Evolutionary conservation across 2,797 vertebrate genomes (phyloP), one percentile per base, ranked within the genome.

Genomic region (Bufotes viridis): DNA sequence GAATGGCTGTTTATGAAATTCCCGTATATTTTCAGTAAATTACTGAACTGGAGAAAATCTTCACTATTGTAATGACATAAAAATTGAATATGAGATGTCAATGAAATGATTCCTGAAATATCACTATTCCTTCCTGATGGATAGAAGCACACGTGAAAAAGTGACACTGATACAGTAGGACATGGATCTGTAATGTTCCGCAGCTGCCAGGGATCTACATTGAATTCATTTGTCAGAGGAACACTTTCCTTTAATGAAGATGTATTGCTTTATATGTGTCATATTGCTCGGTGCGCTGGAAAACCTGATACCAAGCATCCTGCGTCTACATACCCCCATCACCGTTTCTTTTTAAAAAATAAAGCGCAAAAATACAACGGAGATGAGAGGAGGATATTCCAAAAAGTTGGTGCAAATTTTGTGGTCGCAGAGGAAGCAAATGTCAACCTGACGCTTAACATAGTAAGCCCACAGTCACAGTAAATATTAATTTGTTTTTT

Each of bases 181-280:
- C 63, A 55, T 13, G 17, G 63, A 11, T 17, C 34, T 29, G 60
- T 70, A 82, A 82, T 57, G 81, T 70, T 55, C 81, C 61, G 7
- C 79, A 81, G 58, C 55, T 81, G 55, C 79, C 81, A 69, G 81
- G 63, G 53, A 82, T 82, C 81, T 82, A 70, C 81, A 67, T 65
- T 51, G 24, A 53, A 82, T 82, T 53, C 81, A 82, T 63, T 70
- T 82, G 81, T 82, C 81, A 82, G n/a, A 82, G 81, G 42, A 49
- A 18, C 42, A 53, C 61, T 53, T 82, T 7, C 22, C 58, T 49
- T 8, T 82, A 82, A 82, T 82, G 81, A 82, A 70, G 81, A 82
- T 70, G 42, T 82, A 82, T 82, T 53, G 81, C 81, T 82, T 69
- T 24, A 82, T 82, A 53, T 29, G n/a, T 82, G 63, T 82, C 81